phyloP scores from a whole-genome alignment of 2,113 vertebrate genomes.

The Atlantisia rogersi region DNA sequence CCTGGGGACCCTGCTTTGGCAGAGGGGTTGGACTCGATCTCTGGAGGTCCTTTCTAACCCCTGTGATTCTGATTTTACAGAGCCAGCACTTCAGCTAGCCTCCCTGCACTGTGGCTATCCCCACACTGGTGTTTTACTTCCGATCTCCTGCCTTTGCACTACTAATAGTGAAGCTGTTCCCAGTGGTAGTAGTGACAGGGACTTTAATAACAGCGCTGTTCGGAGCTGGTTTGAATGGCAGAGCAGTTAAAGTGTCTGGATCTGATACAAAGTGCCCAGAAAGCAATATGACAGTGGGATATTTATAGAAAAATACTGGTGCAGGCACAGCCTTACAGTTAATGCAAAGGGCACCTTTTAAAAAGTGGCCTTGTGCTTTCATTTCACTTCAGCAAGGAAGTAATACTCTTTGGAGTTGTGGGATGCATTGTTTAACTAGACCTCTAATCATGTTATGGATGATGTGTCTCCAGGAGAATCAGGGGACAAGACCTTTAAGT shows the following conservation, averaged over 20 bases:
- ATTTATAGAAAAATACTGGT: slow-evolving; percentile 54
- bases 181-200: not conserved
- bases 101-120: not conserved
- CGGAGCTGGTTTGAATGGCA: not conserved
- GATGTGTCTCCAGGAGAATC: slow-evolving; percentile 68
- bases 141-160: not conserved
- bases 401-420: slow-evolving; percentile 51
- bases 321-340: slow-evolving; percentile 25
- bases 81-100: not conserved
- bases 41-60: too few relatives aligned
- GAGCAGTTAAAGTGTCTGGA: not conserved
- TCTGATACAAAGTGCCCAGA: not conserved
- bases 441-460: slow-evolving; percentile 70
- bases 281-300: slow-evolving; percentile 41
- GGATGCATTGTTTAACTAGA: slow-evolving; percentile 59
- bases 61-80: not conserved
- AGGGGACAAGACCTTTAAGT: slow-evolving; percentile 70
- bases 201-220: not conserved
- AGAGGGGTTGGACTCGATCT: too few relatives aligned
- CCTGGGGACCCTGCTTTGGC: too few relatives aligned
- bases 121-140: not conserved
- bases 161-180: not conserved
- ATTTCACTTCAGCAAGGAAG: slow-evolving; percentile 53
- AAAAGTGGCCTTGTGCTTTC: slow-evolving; percentile 59
- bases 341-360: slow-evolving; percentile 56